Percentiles rank a stretch among this genome's conserved stretches.
Conservation (phyloP, 2,113 vertebrate species). For the Antechinus stuartii region DNA sequence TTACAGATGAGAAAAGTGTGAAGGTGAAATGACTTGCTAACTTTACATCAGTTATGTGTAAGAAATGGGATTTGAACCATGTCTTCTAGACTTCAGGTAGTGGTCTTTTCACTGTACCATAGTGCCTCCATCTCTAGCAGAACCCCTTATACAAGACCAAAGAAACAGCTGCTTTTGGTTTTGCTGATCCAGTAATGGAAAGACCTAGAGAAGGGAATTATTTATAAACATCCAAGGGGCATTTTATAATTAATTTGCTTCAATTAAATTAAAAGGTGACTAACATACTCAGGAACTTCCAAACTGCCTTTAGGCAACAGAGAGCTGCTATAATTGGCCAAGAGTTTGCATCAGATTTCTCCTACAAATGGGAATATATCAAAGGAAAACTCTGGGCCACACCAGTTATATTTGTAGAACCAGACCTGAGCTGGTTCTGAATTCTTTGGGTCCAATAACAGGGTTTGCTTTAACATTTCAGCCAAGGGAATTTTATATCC, state of each 20-base stretch:
- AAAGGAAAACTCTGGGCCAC: not conserved
- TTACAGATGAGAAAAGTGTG: not conserved
- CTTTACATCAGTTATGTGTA: not conserved
- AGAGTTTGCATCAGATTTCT: rapidly evolving
- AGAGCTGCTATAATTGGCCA: rapidly evolving
- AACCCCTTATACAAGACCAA: not conserved
- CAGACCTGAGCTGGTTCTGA: rapidly evolving
- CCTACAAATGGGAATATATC: rapidly evolving
- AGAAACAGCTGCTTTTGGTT: slow-evolving; percentile 1
- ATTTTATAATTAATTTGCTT: slow-evolving; percentile 53
- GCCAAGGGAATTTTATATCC: slow-evolving; percentile 65
- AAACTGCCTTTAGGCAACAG: slow-evolving; percentile 7
- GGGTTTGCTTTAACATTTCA: slow-evolving; percentile 63
- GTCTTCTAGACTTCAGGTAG: not conserved
- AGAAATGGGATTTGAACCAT: not conserved
- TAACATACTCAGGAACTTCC: not conserved
- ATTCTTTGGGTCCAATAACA: slow-evolving; percentile 39
- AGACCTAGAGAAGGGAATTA: not conserved
- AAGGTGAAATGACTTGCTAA: not conserved
- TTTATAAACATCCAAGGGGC: slow-evolving; percentile 46
- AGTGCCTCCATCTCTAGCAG: rapidly evolving
- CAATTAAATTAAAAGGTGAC: slow-evolving; percentile 54
- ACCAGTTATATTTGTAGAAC: not conserved
- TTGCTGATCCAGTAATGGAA: not conserved
- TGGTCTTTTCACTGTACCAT: not conserved